phyloP scores from a whole-genome alignment of 1,140 invertebrate genomes.

The Leptestheria dahalacensis region DNA sequence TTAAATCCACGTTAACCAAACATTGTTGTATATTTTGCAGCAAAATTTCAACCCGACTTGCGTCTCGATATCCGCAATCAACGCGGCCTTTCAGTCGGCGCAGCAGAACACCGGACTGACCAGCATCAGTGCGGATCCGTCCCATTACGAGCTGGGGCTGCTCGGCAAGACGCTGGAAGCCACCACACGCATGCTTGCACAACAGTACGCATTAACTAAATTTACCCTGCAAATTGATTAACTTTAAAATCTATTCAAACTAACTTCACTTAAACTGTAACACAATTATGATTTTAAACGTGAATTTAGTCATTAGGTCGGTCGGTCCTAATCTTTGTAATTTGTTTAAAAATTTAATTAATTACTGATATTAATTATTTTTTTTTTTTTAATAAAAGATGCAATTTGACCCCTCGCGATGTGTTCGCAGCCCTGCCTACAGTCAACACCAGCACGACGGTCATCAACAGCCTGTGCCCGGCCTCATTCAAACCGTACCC shows the following conservation, averaged over 20 bases:
- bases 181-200: not conserved
- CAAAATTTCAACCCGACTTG: not conserved
- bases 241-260: too few relatives aligned
- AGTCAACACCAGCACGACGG: slow-evolving; percentile 28
- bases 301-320: too few relatives aligned
- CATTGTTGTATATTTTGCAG: not conserved
- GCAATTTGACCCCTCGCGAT: slow-evolving; percentile 25
- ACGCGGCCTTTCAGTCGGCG: not conserved
- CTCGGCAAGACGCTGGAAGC: not conserved
- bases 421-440: slow-evolving; percentile 27
- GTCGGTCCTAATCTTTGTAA: too few relatives aligned
- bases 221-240: too few relatives aligned
- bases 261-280: too few relatives aligned
- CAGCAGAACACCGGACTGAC: not conserved
- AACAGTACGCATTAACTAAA: not conserved
- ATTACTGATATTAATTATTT: not conserved
- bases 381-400: slow-evolving; percentile 18
- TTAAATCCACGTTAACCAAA: not conserved
- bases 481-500: slow-evolving; percentile 26
- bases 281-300: too few relatives aligned
- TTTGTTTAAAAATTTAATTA: too few relatives aligned
- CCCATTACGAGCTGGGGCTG: not conserved
- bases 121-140: not conserved
- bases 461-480: slow-evolving; percentile 28
- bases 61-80: not conserved